Percentiles rank a stretch among this genome's conserved stretches.
These are phyloP conservation scores for Girardinichthys multiradiatus DNA, from an alignment of 2,113 vertebrate species.

Conservation along the genomic window DNA sequence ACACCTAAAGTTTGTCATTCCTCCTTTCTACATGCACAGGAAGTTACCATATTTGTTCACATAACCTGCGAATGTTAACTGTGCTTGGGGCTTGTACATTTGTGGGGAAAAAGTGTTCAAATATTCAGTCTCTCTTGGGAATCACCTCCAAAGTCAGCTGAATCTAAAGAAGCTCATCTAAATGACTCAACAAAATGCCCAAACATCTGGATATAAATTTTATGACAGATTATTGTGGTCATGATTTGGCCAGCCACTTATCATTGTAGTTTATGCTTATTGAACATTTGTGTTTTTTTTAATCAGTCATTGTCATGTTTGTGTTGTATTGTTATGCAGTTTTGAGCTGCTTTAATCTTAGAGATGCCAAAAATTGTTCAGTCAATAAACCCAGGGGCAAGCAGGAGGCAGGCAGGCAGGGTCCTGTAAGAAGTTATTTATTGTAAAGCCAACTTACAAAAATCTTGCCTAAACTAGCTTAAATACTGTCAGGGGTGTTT, in stretches of 20 bases:
- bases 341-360: too few species aligned
- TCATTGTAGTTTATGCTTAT: neutral
- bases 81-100: neutral
- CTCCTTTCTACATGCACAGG: neutral
- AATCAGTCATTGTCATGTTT: neutral
- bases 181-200: neutral
- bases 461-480: neutral
- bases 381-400: too few species aligned
- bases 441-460: neutral
- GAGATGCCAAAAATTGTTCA: too few species aligned
- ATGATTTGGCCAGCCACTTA: neutral
- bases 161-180: neutral
- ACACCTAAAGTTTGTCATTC: neutral
- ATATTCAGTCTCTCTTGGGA: neutral
- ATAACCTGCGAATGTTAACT: neutral
- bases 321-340: neutral
- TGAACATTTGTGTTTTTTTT: neutral
- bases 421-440: neutral
- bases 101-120: neutral
- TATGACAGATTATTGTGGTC: neutral
- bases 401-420: too few species aligned
- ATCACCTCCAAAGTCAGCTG: neutral
- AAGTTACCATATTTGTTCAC: neutral
- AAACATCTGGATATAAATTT: too few species aligned
- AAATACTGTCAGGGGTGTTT: neutral